Base-by-base conservation (phyloP, 1,140 invertebrate species). In the Drosophila sulfurigaster region DNA sequence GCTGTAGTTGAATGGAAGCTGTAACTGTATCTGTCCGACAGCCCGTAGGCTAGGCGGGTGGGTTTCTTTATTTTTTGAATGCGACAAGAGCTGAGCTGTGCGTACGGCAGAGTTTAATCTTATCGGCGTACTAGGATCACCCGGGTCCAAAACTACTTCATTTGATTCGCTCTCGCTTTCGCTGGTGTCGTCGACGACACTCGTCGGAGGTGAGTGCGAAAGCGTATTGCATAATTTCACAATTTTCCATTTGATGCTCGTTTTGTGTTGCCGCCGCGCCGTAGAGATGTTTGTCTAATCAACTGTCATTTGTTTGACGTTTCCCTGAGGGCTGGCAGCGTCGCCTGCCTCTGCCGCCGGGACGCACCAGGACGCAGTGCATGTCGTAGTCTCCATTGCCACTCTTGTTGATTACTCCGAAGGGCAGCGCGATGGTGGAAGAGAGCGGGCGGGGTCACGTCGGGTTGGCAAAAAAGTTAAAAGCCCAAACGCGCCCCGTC, bases 241-340 rank as follows among this genome's bases (percentile, higher is more conserved):
- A 91, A 91, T 91, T 91, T 91, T 91, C 91, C 91, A 91, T 91
- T 91, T 88, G 89, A 91, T 91, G 89, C 88, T 91, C 89, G 83
- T 88, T 91, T 91, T 79, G 83, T 79, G 75, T 67, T 71, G 45
- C 71, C 64, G 78, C 78, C 81, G 85, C 64, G 78, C 81, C 86
- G 86, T 89, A 72, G 83, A 91, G 91, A 91, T 91, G 87, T 91
- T 91, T 91, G 91, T 91, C 91, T 91, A 91, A 91, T 91, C 91
- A 91, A 91, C 91, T 91, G 91, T 91, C 91, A 91, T 91, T 91
- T 91, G 90, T 91, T 91, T 91, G 91, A 91, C 86, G 91, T 91
- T 88, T 91, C 91, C 91, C 81, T 77, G 77, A 90, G 90, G 81
- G 86, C 79, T 74, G 79, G 73, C 78, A 74, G 57, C 52, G 62